A percentile compares a stretch with the other conserved stretches of the same genome.
phyloP scores from a whole-genome alignment of 2,888 invertebrate genomes.

The Drosophila mettleri region DNA sequence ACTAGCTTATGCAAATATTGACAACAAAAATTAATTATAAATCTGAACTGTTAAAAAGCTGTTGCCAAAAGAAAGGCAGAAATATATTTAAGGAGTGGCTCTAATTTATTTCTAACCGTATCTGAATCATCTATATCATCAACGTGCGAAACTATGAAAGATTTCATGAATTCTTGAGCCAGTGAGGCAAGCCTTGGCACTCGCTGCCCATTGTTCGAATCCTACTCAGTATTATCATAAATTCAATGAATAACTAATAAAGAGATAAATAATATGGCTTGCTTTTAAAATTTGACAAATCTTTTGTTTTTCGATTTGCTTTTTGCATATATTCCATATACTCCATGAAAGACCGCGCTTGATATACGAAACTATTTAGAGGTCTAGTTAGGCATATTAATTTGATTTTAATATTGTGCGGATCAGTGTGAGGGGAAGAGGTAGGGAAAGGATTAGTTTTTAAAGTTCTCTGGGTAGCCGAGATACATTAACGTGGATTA shows the following conservation, averaged over 20 bases:
- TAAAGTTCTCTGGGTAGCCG: constrained; percentile 31
- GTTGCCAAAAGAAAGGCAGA: not conserved
- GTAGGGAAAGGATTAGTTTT: constrained; percentile 63
- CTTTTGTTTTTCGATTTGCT: not conserved
- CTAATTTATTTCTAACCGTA: too few species aligned
- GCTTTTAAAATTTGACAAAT: not conserved
- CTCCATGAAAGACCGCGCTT: not conserved
- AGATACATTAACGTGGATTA: constrained; percentile 65
- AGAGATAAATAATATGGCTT: not conserved
- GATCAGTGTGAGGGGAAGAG: constrained; percentile 6
- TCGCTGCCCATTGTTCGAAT: not conserved
- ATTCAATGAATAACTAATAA: not conserved
- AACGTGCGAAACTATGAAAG: too few species aligned
- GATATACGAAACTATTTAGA: not conserved
- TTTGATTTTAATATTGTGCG: constrained; percentile 42
- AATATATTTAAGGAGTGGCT: too few species aligned
- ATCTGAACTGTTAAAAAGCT: not conserved
- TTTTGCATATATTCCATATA: too few species aligned
- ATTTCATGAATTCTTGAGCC: too few species aligned
- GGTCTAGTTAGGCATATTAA: constrained; percentile 36
- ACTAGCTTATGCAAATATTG: not conserved
- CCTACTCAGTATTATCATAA: not conserved
- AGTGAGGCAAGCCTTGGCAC: not conserved
- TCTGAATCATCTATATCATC: too few species aligned
- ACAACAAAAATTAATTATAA: too few species aligned